These are phyloP conservation scores for Macrobrachium rosenbergii DNA, from an alignment of 1,140 invertebrate species.

Conservation along the genomic window DNA sequence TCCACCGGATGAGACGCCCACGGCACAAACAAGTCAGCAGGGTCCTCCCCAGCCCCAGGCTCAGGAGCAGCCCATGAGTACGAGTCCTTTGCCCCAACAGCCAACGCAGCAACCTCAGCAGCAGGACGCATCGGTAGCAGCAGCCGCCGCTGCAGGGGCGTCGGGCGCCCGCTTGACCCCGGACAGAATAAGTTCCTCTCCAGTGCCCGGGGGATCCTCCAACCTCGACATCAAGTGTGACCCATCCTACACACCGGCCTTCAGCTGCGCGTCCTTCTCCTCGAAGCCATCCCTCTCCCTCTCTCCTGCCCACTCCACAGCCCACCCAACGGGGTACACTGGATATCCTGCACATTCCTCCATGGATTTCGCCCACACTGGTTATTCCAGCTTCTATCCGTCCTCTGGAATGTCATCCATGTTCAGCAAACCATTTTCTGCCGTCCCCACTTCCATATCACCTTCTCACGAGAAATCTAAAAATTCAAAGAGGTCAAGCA, in stretches of 20 bases:
- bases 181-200: constrained; percentile 70
- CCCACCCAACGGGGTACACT: constrained; percentile 70
- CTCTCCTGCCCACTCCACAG: constrained; percentile 50
- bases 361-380: constrained; percentile 68
- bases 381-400: constrained; percentile 69
- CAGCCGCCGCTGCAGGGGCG: constrained; percentile 56
- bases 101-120: constrained; percentile 59
- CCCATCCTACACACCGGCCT: constrained; percentile 69
- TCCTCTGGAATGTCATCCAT: constrained; percentile 69
- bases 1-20: constrained; percentile 49
- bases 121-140: constrained; percentile 64
- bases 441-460: constrained; percentile 64
- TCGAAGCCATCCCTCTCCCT: constrained; percentile 59
- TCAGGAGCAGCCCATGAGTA: constrained; percentile 58
- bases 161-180: constrained; percentile 69
- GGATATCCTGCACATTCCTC: constrained; percentile 68
- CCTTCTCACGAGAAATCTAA: constrained; percentile 68
- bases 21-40: constrained; percentile 29
- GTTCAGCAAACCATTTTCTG: constrained; percentile 70
- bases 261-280: constrained; percentile 68
- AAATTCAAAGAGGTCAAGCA: constrained; percentile 73
- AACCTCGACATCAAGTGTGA: constrained; percentile 69
- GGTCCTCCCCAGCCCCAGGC: constrained; percentile 33
- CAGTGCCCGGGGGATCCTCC: constrained; percentile 70
- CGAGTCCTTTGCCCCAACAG: constrained; percentile 60